Percentiles rank a stretch among this genome's conserved stretches.
phyloP scores from a whole-genome alignment of 2,888 invertebrate genomes.

The Boloria selene region DNA sequence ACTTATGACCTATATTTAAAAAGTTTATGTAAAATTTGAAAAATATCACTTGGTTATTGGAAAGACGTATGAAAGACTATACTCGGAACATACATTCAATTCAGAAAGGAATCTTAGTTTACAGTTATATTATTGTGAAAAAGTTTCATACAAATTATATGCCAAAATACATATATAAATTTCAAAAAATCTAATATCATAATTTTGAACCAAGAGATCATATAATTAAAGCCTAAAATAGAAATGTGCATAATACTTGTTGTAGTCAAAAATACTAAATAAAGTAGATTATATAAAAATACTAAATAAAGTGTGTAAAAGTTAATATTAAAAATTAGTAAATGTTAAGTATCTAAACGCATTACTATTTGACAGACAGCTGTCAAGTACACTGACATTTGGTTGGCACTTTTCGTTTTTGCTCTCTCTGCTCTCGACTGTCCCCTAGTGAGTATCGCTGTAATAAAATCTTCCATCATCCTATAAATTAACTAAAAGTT shows the following conservation, averaged over 20 bases:
- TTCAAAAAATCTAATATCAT: conserved; percentile 12
- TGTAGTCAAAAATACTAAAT: conserved; percentile 8
- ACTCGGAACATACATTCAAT: conserved; percentile 26
- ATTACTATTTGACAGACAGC: no score
- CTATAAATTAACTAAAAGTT: no score
- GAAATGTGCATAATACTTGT: conserved; percentile 25
- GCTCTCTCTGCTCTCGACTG: no score
- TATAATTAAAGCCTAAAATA: conserved; percentile 41
- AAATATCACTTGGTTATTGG: conserved; percentile 73
- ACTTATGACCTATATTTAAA: conserved; percentile 60
- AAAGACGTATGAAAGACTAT: conserved; percentile 55
- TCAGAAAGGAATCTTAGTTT: not conserved
- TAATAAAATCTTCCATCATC: no score
- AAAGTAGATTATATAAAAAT: conserved; percentile 11
- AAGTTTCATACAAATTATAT: not conserved
- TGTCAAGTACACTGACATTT: no score
- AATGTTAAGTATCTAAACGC: no score
- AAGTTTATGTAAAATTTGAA: conserved; percentile 62
- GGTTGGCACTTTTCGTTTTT: no score
- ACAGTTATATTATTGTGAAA: conserved; percentile 7
- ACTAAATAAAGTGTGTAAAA: no score
- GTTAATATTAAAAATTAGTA: conserved; percentile 12
- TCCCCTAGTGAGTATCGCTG: no score
- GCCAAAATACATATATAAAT: conserved; percentile 8
- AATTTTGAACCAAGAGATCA: conserved; percentile 39